These are phyloP conservation scores for Ceramica pisi DNA, from an alignment of 2,888 invertebrate genomes.

Conservation along the genomic window DNA sequence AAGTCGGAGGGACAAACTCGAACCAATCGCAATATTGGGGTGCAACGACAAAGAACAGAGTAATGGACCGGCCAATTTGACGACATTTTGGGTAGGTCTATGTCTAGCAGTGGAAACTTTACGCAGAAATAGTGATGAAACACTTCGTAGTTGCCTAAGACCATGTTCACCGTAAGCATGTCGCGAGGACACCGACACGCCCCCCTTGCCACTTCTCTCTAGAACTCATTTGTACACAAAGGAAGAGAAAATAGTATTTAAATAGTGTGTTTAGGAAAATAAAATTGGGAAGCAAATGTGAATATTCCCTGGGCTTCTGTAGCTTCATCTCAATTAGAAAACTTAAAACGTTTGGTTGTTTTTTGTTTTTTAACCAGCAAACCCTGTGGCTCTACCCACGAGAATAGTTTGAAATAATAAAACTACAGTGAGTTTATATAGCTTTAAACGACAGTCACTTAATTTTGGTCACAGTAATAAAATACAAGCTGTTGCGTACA, in stretches of 20 bases:
- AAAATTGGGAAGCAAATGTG: conserved; percentile 21
- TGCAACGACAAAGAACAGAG: too few species aligned
- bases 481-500: too few species aligned
- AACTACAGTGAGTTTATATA: not conserved
- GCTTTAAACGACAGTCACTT: not conserved
- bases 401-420: conserved; percentile 2
- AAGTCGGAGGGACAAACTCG: too few species aligned
- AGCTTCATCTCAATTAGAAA: conserved; percentile 20
- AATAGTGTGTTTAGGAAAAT: not conserved
- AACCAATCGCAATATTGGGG: not conserved
- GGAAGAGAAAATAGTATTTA: not conserved
- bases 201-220: too few species aligned
- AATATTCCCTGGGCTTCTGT: conserved; percentile 22
- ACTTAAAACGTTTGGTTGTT: conserved; percentile 21
- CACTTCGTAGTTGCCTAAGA: too few species aligned
- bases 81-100: not conserved
- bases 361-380: not conserved
- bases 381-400: not conserved
- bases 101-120: not conserved
- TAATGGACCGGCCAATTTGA: too few species aligned
- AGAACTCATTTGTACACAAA: too few species aligned
- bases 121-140: too few species aligned
- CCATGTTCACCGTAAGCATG: too few species aligned
- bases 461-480: not conserved
- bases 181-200: too few species aligned